Evolutionary conservation across 2,797 vertebrate genomes (phyloP).

Genomic region (Gymnoscopelus microlampas): DNA sequence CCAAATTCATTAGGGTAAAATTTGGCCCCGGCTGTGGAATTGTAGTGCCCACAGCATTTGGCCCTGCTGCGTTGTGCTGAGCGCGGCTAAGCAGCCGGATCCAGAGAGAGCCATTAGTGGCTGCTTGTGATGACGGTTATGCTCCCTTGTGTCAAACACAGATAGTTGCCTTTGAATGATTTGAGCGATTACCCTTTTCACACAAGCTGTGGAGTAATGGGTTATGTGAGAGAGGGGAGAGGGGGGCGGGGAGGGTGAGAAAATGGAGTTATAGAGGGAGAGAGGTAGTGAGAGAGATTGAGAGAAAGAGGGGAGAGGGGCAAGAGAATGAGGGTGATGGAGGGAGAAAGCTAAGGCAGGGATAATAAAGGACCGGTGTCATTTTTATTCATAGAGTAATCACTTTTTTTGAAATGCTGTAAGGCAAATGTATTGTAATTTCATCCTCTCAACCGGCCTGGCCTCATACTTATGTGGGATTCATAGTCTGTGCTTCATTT

Average conservation of each 20-base stretch:
- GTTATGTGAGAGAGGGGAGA: conserved; percentile 55
- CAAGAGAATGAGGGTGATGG: conserved; percentile 8
- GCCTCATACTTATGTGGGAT: background rate
- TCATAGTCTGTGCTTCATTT: background rate
- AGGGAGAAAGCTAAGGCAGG: conserved; percentile 27
- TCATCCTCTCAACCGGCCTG: conserved; percentile 9
- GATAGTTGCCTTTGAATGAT: conserved; percentile 82
- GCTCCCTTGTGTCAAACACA: conserved; percentile 78
- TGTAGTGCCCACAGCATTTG: conserved; percentile 81
- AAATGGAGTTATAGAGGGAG: conserved; percentile 19
- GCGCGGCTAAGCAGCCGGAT: conserved; percentile 72
- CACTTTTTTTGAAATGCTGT: conserved; percentile 26
- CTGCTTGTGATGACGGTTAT: conserved; percentile 80
- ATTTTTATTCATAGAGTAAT: conserved; percentile 31
- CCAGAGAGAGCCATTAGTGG: conserved; percentile 81
- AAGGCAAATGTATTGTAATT: conserved; percentile 10
- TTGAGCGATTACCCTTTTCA: conserved; percentile 77
- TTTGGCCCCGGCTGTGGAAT: conserved; percentile 76
- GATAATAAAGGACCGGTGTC: conserved; percentile 15
- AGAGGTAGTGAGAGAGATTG: conserved; percentile 15
- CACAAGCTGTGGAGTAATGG: conserved; percentile 69
- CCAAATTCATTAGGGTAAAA: conserved; percentile 83
- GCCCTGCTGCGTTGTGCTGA: conserved; percentile 66
- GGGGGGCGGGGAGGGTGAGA: conserved; percentile 17
- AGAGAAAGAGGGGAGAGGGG: background rate